Evolutionary conservation across 2,888 invertebrate genomes (phyloP).

Genomic region (Synergus laeviventris): DNA sequence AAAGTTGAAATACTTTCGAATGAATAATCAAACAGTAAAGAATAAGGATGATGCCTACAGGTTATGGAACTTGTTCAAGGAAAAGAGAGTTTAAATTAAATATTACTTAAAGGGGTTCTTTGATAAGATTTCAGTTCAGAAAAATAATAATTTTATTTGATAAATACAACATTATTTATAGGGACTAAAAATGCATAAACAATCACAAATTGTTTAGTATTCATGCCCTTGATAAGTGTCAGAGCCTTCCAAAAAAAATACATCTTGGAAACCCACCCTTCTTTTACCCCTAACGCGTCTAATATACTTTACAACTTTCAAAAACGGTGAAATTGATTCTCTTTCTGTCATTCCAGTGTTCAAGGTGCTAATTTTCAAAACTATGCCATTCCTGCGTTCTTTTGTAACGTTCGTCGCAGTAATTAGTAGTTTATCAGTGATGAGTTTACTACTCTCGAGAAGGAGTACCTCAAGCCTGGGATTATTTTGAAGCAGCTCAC

Average conservation of each 20-base stretch:
- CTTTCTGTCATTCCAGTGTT: slow-evolving; percentile 7
- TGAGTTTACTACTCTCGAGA: neutral
- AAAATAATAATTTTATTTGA: slow-evolving; percentile 12
- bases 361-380: slow-evolving; percentile 4
- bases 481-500: slow-evolving; percentile 13
- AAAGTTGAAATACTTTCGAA: slow-evolving; percentile 23
- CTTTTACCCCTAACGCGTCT: slow-evolving; percentile 3
- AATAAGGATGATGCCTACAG: neutral
- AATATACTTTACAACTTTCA: slow-evolving; percentile 1
- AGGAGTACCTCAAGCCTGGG: neutral
- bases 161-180: neutral
- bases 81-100: neutral
- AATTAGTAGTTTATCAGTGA: neutral
- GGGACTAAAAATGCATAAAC: neutral
- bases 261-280: neutral
- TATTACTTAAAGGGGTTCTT: neutral
- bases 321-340: neutral
- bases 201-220: neutral
- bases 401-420: neutral
- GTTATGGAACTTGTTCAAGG: neutral
- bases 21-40: slow-evolving; percentile 22
- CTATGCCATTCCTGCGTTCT: neutral
- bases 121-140: neutral
- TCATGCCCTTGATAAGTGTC: slow-evolving; percentile 7
- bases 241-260: neutral